phyloP scores from a whole-genome alignment of 1,140 invertebrate genomes.

The Wiebesia pumilae region DNA sequence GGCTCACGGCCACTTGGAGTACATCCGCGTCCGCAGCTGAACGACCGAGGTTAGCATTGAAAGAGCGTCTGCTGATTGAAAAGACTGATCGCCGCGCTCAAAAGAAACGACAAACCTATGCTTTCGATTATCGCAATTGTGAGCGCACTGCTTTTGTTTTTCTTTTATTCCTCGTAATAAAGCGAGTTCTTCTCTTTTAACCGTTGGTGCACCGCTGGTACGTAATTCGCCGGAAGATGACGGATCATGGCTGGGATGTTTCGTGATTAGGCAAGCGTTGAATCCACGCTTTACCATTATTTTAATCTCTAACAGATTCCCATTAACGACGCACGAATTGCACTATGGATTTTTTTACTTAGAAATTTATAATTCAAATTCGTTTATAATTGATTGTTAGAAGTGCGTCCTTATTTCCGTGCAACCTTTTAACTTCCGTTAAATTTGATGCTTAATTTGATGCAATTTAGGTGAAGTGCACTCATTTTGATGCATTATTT shows the following conservation, averaged over 20 bases:
- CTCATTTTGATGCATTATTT: neutral
- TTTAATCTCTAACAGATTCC: too few relatives aligned
- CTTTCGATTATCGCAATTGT: neutral
- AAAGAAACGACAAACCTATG: slow-evolving; percentile 32
- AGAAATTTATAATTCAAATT: neutral
- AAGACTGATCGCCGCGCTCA: neutral
- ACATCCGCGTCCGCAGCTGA: neutral
- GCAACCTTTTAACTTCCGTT: neutral
- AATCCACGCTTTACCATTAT: too few relatives aligned
- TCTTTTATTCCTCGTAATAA: neutral
- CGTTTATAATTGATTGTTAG: neutral
- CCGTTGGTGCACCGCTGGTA: neutral
- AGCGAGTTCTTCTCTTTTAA: neutral
- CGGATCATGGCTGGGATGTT: neutral
- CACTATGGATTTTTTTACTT: too few relatives aligned
- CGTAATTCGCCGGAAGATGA: neutral
- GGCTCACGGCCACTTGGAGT: slow-evolving; percentile 22
- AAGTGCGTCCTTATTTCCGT: neutral
- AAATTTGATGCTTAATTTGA: neutral
- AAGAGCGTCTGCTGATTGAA: slow-evolving; percentile 23
- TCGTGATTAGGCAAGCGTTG: neutral
- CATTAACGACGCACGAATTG: neutral
- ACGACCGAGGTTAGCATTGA: slow-evolving; percentile 19
- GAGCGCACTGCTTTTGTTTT: neutral
- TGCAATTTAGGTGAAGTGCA: neutral